A percentile compares a stretch with the other conserved stretches of the same genome.
phyloP scores from a whole-genome alignment of 2,113 vertebrate species.

The Ptilorrhoa leucosticta region DNA sequence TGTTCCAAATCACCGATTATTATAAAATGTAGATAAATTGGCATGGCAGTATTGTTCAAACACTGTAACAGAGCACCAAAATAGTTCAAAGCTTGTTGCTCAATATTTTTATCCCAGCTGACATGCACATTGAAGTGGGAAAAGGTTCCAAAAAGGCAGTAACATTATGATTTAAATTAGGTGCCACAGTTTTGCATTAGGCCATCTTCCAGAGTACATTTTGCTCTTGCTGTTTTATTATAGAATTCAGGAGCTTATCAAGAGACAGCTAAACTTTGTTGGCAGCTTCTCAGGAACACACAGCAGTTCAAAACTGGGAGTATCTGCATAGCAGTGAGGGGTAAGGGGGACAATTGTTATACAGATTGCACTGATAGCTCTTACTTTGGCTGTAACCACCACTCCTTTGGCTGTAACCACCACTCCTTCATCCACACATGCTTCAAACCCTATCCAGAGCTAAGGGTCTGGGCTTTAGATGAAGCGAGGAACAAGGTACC shows the following conservation, averaged over 20 bases:
- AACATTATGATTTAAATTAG: neutral
- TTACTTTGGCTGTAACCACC: neutral
- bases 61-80: constrained; percentile 28
- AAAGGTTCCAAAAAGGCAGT: constrained; percentile 19
- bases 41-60: neutral
- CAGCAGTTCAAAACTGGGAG: neutral
- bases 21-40: constrained; percentile 3
- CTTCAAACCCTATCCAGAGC: neutral
- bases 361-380: neutral
- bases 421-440: neutral
- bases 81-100: constrained; percentile 40
- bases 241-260: constrained; percentile 6
- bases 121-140: neutral
- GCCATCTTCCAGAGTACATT: constrained; percentile 44
- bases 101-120: constrained; percentile 23
- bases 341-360: neutral
- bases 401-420: neutral
- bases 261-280: neutral
- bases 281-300: neutral
- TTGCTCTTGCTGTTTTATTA: constrained; percentile 26
- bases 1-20: neutral
- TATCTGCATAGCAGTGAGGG: neutral
- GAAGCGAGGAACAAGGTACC: neutral
- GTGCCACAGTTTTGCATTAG: neutral
- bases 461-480: neutral